A percentile compares a stretch with the other conserved stretches of the same genome.
Evolutionary conservation across 2,113 vertebrate genomes (phyloP).

Genomic region (Orientallactaga bullata): DNA sequence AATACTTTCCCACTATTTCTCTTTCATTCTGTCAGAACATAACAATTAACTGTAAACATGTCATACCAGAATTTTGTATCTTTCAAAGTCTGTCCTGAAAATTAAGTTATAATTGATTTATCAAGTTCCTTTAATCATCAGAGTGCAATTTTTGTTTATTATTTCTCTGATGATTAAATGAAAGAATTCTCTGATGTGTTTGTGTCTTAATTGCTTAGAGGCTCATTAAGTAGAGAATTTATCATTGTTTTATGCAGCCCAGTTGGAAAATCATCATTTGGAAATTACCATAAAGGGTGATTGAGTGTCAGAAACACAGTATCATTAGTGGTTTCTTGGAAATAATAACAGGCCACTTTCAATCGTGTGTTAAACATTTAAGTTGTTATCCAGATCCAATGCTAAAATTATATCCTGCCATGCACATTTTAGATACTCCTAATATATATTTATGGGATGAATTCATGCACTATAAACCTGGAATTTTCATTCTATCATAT

Average conservation of each 20-base stretch:
- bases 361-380: conserved; percentile 1
- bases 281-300: conserved; percentile 53
- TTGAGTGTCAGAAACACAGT: neutral
- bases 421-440: neutral
- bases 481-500: neutral
- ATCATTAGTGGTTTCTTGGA: conserved; percentile 43
- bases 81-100: conserved; percentile 58
- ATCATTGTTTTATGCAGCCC: conserved; percentile 55
- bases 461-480: neutral
- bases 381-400: conserved; percentile 24
- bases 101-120: conserved; percentile 74
- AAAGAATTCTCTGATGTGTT: conserved; percentile 53
- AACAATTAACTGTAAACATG: neutral
- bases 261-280: conserved; percentile 68
- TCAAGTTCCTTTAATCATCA: conserved; percentile 69
- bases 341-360: conserved; percentile 46
- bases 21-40: conserved; percentile 3
- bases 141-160: conserved; percentile 57
- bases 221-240: conserved; percentile 63
- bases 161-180: conserved; percentile 70
- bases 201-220: conserved; percentile 62
- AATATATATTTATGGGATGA: conserved; percentile 8
- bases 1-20: neutral
- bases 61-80: neutral
- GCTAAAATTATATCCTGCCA: neutral